Evolutionary conservation across 2,113 vertebrate species (phyloP).

Genomic region (Rhabdomys dilectus): DNA sequence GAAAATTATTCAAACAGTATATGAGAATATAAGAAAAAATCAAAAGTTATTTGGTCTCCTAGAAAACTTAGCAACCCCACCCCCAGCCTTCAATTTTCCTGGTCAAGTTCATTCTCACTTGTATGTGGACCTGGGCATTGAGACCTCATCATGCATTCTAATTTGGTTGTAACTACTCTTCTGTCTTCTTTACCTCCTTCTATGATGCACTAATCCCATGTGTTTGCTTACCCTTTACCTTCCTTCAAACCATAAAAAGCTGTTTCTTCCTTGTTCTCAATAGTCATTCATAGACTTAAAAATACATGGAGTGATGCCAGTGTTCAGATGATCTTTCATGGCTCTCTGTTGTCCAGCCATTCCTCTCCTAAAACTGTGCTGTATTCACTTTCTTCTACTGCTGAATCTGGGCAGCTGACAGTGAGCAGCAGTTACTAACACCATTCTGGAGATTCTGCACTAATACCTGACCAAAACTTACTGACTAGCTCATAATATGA

Average conservation of each 20-base stretch:
- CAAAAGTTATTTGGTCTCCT: constrained; percentile 1
- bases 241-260: constrained; percentile 4
- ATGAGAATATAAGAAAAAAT: constrained; percentile 17
- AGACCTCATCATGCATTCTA: not conserved
- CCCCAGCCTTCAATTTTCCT: not conserved
- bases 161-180: not conserved
- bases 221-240: not conserved
- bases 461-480: not conserved
- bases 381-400: not conserved
- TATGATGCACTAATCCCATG: not conserved
- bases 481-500: not conserved
- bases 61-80: not conserved
- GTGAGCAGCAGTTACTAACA: not conserved
- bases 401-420: not conserved
- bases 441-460: too few species aligned
- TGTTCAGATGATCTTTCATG: not conserved
- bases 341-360: not conserved
- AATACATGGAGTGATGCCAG: not conserved
- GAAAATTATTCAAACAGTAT: constrained; percentile 40
- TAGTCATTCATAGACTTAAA: not conserved
- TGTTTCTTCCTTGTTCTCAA: constrained; percentile 7
- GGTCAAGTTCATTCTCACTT: not conserved
- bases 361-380: not conserved
- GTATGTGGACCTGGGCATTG: not conserved
- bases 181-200: not conserved